A percentile compares a stretch with the other conserved stretches of the same genome.
phyloP scores from a whole-genome alignment of 2,113 vertebrate species.

The Phylloscopus trochiloides region DNA sequence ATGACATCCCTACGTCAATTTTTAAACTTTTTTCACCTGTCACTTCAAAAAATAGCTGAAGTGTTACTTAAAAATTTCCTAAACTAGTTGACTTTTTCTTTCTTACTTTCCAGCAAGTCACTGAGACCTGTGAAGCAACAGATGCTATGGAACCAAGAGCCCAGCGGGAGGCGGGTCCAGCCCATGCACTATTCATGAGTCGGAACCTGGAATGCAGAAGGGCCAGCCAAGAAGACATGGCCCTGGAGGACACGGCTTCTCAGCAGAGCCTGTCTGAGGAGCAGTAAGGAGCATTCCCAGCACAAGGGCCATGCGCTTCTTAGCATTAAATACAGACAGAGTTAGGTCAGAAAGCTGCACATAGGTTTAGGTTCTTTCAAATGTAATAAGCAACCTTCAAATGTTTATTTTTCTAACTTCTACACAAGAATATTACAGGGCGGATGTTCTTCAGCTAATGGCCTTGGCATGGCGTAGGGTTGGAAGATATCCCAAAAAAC shows the following conservation, averaged over 20 bases:
- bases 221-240: slow-evolving; percentile 71
- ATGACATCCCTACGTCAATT: neutral
- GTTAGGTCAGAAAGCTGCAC: neutral
- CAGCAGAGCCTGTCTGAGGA: slow-evolving; percentile 70
- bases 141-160: slow-evolving; percentile 53
- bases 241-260: slow-evolving; percentile 60
- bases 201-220: slow-evolving; percentile 50
- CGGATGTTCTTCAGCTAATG: neutral
- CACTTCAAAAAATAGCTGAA: slow-evolving; percentile 18
- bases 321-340: neutral
- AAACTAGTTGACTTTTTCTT: neutral
- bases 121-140: slow-evolving; percentile 79
- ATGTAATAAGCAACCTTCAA: slow-evolving; percentile 8
- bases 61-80: neutral
- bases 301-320: accelerated
- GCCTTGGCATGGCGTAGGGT: neutral
- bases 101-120: slow-evolving; percentile 73
- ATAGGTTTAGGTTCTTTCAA: neutral
- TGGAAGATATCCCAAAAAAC: slow-evolving; percentile 15
- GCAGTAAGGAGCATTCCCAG: neutral
- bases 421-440: neutral
- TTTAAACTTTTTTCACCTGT: neutral
- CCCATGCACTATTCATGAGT: neutral
- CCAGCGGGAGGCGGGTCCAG: neutral
- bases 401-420: slow-evolving; percentile 62